Evolutionary conservation across 2,113 vertebrate species (phyloP).

Genomic region (Lagenorhynchus albirostris): DNA sequence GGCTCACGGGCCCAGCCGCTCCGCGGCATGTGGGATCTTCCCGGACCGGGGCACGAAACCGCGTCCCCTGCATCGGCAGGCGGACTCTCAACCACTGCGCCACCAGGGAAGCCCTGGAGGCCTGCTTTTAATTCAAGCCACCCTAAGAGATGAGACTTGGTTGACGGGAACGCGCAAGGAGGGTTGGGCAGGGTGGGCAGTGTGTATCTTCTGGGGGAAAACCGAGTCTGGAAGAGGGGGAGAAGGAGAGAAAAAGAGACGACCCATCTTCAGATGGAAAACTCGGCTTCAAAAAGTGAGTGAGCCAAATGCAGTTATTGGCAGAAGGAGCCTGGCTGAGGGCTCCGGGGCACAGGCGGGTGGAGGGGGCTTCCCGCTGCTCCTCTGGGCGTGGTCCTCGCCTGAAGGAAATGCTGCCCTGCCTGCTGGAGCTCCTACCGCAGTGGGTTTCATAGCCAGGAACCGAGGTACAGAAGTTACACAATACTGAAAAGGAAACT

Average conservation of each 20-base stretch:
- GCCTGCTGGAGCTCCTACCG: not conserved
- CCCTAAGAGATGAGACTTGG: not conserved
- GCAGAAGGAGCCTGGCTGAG: not conserved
- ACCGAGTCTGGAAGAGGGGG: not conserved
- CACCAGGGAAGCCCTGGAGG: not conserved
- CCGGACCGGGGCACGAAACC: too few relatives aligned
- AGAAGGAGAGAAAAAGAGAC: not conserved
- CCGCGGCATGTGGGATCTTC: too few relatives aligned
- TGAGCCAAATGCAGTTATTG: not conserved
- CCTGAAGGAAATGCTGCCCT: not conserved
- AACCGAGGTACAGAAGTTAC: conserved; percentile 68
- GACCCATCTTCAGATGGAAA: not conserved
- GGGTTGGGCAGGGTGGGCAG: too few relatives aligned
- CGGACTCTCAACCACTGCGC: too few relatives aligned
- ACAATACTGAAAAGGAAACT: conserved; percentile 51
- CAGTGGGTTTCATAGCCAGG: conserved; percentile 52
- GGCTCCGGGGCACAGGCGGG: not conserved
- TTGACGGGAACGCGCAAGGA: not conserved
- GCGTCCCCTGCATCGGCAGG: too few relatives aligned
- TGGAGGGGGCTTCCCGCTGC: not conserved
- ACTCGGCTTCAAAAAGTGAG: not conserved
- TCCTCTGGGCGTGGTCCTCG: not conserved
- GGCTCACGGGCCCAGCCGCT: too few relatives aligned
- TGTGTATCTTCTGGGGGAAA: not conserved
- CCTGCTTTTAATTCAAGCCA: not conserved